Percentiles rank a stretch among this genome's conserved stretches.
Evolutionary conservation across 2,797 vertebrate genomes (phyloP).

Genomic region (Syndactyla subalaris): DNA sequence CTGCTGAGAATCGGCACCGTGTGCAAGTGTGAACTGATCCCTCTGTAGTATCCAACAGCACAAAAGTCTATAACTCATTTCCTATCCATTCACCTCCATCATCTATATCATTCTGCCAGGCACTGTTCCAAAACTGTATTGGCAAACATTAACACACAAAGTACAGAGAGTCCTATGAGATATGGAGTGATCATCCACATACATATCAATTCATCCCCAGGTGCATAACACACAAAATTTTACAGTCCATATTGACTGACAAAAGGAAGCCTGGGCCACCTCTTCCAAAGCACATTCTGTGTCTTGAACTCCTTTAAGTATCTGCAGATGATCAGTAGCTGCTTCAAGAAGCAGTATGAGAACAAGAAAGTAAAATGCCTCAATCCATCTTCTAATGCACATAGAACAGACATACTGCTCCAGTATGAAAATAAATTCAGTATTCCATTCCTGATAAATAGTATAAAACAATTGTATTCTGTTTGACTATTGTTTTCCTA

Average conservation of each 20-base stretch:
- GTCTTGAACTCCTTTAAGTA: neutral
- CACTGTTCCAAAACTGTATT: neutral
- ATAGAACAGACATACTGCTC: neutral
- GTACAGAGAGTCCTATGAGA: neutral
- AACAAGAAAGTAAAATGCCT: neutral
- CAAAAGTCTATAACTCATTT: neutral
- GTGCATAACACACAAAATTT: neutral
- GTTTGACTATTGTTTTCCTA: neutral
- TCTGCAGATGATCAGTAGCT: neutral
- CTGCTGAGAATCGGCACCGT: neutral
- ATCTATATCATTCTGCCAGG: neutral
- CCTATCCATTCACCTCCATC: neutral
- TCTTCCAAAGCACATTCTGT: neutral
- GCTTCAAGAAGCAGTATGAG: neutral
- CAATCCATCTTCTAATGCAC: neutral
- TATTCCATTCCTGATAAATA: neutral
- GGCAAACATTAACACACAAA: neutral
- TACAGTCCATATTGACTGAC: neutral
- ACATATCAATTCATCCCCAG: neutral
- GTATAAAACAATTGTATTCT: neutral
- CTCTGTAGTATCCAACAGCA: neutral
- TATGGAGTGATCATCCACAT: accelerated
- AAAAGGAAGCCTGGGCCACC: neutral
- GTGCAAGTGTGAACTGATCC: neutral
- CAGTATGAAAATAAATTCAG: neutral